Conservation (phyloP, 2,797 vertebrate genomes). For the Centroberyx gerrardi region DNA sequence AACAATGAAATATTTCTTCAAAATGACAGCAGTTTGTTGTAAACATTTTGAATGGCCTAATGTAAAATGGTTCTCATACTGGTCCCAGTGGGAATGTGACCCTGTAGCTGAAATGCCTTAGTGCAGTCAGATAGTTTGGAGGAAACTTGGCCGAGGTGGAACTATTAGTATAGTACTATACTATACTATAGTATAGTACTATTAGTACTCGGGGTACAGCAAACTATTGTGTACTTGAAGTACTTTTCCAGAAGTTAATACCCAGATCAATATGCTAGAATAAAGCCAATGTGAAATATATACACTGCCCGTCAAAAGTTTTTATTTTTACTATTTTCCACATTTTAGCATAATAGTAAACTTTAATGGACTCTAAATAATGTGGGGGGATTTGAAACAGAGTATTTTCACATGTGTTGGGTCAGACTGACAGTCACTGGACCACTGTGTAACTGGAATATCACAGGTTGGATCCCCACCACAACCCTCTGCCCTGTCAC, state of each 20-base stretch:
- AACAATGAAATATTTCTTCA: conserved; percentile 62
- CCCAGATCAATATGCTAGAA: too few relatives aligned
- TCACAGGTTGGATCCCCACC: conserved; percentile 40
- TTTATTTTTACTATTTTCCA: too few relatives aligned
- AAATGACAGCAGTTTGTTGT: conserved; percentile 64
- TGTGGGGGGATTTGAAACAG: neutral
- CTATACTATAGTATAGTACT: too few relatives aligned
- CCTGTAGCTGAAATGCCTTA: conserved; percentile 44
- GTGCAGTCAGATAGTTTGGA: conserved; percentile 25
- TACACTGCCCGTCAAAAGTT: too few relatives aligned
- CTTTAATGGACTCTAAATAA: neutral
- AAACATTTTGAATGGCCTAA: conserved; percentile 42
- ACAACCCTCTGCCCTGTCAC: neutral
- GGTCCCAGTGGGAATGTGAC: conserved; percentile 66
- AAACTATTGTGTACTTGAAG: neutral
- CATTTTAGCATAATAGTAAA: neutral
- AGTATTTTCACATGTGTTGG: conserved; percentile 44
- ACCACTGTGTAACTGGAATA: conserved; percentile 36
- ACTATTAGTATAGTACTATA: too few relatives aligned
- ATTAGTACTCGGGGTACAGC: too few relatives aligned
- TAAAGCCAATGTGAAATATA: too few relatives aligned
- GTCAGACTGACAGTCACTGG: conserved; percentile 20
- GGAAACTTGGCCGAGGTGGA: conserved; percentile 50
- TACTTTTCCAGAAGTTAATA: neutral
- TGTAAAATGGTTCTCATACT: conserved; percentile 53